phyloP scores from a whole-genome alignment of 2,113 vertebrate genomes.

The Climacteris rufus region DNA sequence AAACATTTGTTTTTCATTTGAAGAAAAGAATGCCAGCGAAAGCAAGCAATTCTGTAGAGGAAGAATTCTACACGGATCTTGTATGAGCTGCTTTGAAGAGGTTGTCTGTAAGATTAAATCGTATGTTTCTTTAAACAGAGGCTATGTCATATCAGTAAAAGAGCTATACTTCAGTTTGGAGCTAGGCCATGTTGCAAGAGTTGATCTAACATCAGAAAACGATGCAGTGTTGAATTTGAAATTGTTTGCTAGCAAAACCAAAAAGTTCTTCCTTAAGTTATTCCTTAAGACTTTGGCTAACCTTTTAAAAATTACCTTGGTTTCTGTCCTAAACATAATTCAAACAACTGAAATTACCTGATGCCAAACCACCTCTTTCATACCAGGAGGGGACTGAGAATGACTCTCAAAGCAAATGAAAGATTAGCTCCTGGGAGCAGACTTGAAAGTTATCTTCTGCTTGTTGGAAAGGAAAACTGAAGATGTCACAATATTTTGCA shows the following conservation, averaged over 20 bases:
- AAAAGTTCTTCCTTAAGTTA: not conserved
- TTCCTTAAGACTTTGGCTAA: not conserved
- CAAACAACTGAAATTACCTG: not conserved
- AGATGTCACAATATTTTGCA: not conserved
- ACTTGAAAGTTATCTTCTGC: not conserved
- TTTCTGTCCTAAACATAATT: not conserved
- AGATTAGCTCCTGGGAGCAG: not conserved
- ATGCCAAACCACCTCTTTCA: not conserved
- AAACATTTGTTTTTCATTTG: not conserved
- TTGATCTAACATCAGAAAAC: not conserved
- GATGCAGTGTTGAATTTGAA: not conserved
- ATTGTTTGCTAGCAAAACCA: not conserved
- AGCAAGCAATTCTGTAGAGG: not conserved
- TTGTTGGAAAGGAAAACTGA: not conserved
- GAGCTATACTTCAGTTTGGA: fast-evolving
- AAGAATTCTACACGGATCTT: not conserved
- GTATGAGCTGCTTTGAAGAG: not conserved
- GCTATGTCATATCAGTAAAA: not conserved
- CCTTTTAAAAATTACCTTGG: not conserved
- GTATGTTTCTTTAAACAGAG: not conserved
- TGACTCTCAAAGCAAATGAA: not conserved
- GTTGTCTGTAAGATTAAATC: not conserved
- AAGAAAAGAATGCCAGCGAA: not conserved
- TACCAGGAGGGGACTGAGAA: not conserved
- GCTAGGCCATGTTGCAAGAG: not conserved